Percentiles rank a stretch among this genome's conserved stretches.
phyloP scores from a whole-genome alignment of 2,888 invertebrate genomes.

The Dicycla oo region DNA sequence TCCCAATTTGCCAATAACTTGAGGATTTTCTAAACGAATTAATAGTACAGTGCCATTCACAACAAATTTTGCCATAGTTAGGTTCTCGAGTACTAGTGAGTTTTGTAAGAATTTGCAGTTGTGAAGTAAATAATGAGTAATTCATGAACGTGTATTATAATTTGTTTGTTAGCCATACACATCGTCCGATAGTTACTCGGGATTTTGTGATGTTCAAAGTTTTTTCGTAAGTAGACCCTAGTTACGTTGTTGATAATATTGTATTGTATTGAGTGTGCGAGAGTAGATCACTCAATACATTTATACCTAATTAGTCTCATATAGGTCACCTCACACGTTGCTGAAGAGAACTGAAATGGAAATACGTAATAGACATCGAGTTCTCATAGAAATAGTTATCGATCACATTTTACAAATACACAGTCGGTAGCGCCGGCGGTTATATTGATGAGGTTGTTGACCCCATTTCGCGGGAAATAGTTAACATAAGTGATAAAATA shows the following conservation, averaged over 20 bases:
- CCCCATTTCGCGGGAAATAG: slow-evolving; percentile 58
- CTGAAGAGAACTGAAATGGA: slow-evolving; percentile 66
- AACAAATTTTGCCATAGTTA: slow-evolving; percentile 64
- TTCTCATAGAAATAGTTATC: slow-evolving; percentile 57
- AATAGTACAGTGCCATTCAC: slow-evolving; percentile 72
- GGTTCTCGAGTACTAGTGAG: slow-evolving; percentile 55
- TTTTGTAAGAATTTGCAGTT: slow-evolving; percentile 71
- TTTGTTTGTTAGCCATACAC: slow-evolving; percentile 78
- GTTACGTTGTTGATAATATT: slow-evolving; percentile 85
- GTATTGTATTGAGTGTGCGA: slow-evolving; percentile 82
- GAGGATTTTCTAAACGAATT: slow-evolving; percentile 61
- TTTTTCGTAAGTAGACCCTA: slow-evolving; percentile 83
- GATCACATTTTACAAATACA: slow-evolving; percentile 33
- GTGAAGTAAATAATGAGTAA: slow-evolving; percentile 64
- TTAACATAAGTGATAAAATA: slow-evolving; percentile 53
- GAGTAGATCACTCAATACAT: slow-evolving; percentile 83
- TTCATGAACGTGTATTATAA: slow-evolving; percentile 61
- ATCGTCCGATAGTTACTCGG: slow-evolving; percentile 67
- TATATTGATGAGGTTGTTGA: slow-evolving; percentile 44
- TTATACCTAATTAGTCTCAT: slow-evolving; percentile 85
- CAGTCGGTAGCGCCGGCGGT: slow-evolving; percentile 14
- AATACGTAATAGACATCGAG: slow-evolving; percentile 73
- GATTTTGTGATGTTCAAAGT: slow-evolving; percentile 86
- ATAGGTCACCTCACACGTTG: slow-evolving; percentile 84
- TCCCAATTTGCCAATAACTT: slow-evolving; percentile 71